These are phyloP conservation scores for Esox niger DNA, from an alignment of 2,113 vertebrate species.

Conservation along the genomic window DNA sequence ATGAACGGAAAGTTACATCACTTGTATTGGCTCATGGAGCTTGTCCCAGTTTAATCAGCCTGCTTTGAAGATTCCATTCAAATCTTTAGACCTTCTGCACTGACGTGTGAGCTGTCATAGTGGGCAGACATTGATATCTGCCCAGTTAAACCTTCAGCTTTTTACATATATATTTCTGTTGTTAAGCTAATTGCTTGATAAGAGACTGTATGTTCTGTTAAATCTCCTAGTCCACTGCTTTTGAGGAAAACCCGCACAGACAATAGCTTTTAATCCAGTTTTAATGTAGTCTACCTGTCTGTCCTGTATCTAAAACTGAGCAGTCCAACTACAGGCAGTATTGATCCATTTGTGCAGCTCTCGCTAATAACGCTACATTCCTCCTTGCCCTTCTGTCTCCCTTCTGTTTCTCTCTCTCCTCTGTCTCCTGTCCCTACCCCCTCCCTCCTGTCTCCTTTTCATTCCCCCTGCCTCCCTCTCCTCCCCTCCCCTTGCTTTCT, in stretches of 20 bases:
- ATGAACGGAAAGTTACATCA: background rate
- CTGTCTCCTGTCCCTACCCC: background rate
- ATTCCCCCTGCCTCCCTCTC: slow-evolving; percentile 18
- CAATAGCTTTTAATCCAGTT: slow-evolving; percentile 1
- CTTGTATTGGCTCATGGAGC: background rate
- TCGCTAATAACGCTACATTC: slow-evolving; percentile 7
- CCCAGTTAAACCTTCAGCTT: background rate
- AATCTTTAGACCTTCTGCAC: no score
- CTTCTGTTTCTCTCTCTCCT: background rate
- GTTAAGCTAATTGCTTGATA: background rate
- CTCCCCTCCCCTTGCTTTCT: slow-evolving; percentile 20
- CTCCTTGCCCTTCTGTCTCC: background rate
- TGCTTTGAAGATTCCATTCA: background rate
- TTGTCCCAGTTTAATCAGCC: background rate
- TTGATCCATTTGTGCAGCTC: slow-evolving; percentile 12
- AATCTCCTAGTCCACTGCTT: background rate
- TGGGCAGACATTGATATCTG: background rate
- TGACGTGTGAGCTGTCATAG: no score
- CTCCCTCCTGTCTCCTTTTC: slow-evolving; percentile 3
- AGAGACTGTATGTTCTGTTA: background rate
- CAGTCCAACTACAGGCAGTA: slow-evolving; percentile 17
- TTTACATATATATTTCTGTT: background rate
- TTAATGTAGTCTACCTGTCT: slow-evolving; percentile 7
- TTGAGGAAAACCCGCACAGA: background rate
- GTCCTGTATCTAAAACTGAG: slow-evolving; percentile 22